These are phyloP conservation scores for Hycleus phaleratus DNA, from an alignment of 1,140 invertebrate genomes.

Conservation along the genomic window DNA sequence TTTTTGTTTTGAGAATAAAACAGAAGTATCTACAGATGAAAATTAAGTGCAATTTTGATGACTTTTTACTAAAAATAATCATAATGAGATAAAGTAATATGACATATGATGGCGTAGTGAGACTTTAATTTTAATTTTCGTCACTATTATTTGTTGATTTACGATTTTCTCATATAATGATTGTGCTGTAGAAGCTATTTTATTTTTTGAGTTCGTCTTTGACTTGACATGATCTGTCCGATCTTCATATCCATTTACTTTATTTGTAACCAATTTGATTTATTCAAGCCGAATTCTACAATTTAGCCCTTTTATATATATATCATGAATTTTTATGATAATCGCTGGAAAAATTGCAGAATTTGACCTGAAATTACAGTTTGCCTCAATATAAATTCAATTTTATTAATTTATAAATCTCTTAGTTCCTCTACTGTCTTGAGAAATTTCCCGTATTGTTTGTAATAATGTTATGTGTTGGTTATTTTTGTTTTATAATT, in stretches of 20 bases:
- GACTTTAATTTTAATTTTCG: slow-evolving; percentile 11
- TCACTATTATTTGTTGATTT: not conserved
- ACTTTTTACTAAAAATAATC: slow-evolving; percentile 29
- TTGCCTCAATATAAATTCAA: too few relatives aligned
- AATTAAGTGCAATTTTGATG: slow-evolving; percentile 35
- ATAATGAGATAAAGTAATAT: slow-evolving; percentile 12
- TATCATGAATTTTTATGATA: too few relatives aligned
- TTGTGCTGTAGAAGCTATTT: slow-evolving; percentile 34
- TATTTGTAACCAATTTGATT: not conserved
- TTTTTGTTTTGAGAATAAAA: slow-evolving; percentile 12
- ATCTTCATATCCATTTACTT: slow-evolving; percentile 34
- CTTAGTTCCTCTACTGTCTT: slow-evolving; percentile 27
- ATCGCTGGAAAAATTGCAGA: not conserved
- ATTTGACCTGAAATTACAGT: not conserved
- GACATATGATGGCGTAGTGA: slow-evolving; percentile 37
- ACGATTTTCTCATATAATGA: slow-evolving; percentile 31
- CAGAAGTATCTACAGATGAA: slow-evolving; percentile 23
- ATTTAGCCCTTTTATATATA: not conserved
- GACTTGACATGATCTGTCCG: slow-evolving; percentile 31
- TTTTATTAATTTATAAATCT: not conserved
- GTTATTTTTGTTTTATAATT: slow-evolving; percentile 13
- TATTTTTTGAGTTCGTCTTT: slow-evolving; percentile 28
- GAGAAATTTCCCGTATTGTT: slow-evolving; percentile 25
- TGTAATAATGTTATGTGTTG: slow-evolving; percentile 20
- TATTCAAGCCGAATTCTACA: slow-evolving; percentile 6